Percentiles rank a stretch among this genome's conserved stretches.
Conservation (phyloP, 2,888 invertebrate genomes). For the Scrobipalpa atriplicella region DNA sequence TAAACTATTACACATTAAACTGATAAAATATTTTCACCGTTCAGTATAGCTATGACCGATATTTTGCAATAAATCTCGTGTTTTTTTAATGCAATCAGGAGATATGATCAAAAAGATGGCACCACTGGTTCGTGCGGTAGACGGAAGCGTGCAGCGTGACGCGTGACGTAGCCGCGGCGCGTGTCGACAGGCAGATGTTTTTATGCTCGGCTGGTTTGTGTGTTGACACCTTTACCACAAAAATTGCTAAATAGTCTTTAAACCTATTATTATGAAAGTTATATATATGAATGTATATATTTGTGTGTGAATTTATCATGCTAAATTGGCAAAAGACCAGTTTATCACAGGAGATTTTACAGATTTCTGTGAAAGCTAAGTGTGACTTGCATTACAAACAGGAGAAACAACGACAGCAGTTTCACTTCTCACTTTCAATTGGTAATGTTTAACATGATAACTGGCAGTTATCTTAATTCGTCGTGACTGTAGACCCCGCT, state of each 20-base stretch:
- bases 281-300: too few species aligned
- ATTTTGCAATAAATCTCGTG: background rate
- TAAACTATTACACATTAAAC: background rate
- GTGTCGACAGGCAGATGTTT: conserved; percentile 15
- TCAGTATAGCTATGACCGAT: background rate
- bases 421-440: conserved; percentile 12
- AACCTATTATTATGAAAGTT: too few species aligned
- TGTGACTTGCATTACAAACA: background rate
- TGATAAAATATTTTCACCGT: background rate
- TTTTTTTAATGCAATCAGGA: background rate
- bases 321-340: too few species aligned
- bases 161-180: conserved; percentile 5
- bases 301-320: too few species aligned
- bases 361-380: background rate
- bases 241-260: background rate
- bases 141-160: conserved; percentile 3
- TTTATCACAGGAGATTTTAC: too few species aligned
- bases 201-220: background rate
- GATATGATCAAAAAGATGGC: background rate
- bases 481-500: background rate
- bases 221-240: background rate
- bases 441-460: background rate
- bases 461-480: conserved; percentile 1
- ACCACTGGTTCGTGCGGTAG: background rate
- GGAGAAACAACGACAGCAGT: background rate